Evolutionary conservation across 2,888 invertebrate species (phyloP), one percentile per base, ranked within the genome.

Genomic region (Lasius platythorax): DNA sequence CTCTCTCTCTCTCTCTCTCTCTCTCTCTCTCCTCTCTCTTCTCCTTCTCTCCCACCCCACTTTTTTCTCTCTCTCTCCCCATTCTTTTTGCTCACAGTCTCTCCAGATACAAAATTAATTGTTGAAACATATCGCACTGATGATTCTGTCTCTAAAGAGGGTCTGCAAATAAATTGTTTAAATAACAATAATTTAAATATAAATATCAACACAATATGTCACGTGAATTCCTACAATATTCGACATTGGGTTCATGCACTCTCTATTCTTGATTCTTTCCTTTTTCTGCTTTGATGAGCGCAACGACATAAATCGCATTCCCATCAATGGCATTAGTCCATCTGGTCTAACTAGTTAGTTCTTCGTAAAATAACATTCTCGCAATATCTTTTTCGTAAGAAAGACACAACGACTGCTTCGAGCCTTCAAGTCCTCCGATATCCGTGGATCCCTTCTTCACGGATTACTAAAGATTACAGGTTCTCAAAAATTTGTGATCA

Each of bases 101-200:
- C 91, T 90, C 90, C 91, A 90, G 90, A 89, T 93, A 93, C 91
- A 92, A 93, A 93, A 81, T 81, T 91, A 92, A 92, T 93, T 89
- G 90, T 92, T 91, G 92, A 91, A 91, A 91, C 87, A 68, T 85
- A 86, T 89, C 85, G 87, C 90, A 87, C 87, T 90, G 90, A 79
- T 70, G 78, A 89, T 88, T 90, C 91, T 92, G 88, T 91, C 46
- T 92, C 90, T 92, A 93, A 92, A 92, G 88, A 89, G 90, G 92
- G 91, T 93, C 90, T 92, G 91, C 90, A 90, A 91, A 92, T 91
- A 91, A 93, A 92, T 91, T 75, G 88, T 88, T 92, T 90, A 93
- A 93, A 93, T 91, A 91, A 92, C 90, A 93, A 94, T 94, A 93
- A 94, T 93, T 94, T 93, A 94, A 89, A 93, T 93, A 94, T 92